These are phyloP conservation scores for Protodeltote pygarga DNA, from an alignment of 2,888 invertebrate genomes.

Conservation along the genomic window DNA sequence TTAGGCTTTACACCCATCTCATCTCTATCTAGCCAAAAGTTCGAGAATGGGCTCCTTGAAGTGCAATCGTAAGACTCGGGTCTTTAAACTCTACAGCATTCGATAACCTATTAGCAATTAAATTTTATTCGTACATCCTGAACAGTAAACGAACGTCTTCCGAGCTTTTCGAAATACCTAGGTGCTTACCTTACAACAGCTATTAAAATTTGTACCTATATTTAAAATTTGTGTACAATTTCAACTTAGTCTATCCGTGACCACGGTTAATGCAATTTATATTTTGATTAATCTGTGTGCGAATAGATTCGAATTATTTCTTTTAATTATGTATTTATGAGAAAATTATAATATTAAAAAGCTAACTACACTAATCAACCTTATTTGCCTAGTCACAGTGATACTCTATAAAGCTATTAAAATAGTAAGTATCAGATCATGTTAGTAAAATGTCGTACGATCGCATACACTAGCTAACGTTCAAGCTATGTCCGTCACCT, in stretches of 20 bases:
- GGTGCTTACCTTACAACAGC: no score
- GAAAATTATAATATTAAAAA: no score
- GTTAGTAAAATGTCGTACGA: conserved; percentile 68
- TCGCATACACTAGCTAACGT: conserved; percentile 55
- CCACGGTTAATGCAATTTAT: no score
- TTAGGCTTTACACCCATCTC: conserved; percentile 17
- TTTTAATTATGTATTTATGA: no score
- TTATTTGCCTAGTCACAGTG: conserved; percentile 20
- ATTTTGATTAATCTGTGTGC: no score
- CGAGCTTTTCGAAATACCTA: conserved; percentile 12
- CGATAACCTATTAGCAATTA: conserved; percentile 42
- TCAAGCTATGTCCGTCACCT: conserved; percentile 64
- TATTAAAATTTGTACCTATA: conserved; percentile 4
- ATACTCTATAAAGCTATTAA: conserved; percentile 33
- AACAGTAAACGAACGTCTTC: conserved; percentile 5
- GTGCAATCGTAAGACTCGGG: conserved; percentile 23
- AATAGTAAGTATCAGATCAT: conserved; percentile 52
- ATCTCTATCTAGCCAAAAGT: conserved; percentile 18
- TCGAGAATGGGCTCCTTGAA: conserved; percentile 9
- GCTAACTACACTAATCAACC: conserved; percentile 11
- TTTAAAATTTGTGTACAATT: conserved; percentile 3
- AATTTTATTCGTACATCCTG: conserved; percentile 30
- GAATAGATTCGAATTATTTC: no score
- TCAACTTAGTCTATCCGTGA: no score
- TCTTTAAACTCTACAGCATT: conserved; percentile 44